Conservation (phyloP, 2,113 vertebrate genomes). For the Bufo gargarizans region DNA sequence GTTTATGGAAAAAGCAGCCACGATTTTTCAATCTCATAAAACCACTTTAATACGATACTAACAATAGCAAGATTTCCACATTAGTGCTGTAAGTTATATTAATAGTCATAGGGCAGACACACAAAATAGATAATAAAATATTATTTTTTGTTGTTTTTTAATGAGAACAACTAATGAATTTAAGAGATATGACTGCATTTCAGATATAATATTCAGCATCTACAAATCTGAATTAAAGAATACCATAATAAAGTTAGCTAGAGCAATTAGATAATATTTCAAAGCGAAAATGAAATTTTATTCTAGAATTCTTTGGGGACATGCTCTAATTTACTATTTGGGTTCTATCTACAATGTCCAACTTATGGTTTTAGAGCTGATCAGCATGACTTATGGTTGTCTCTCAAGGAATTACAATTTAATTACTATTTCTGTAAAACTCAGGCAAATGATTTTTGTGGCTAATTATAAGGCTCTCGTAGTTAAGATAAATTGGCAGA, state of each 20-base stretch:
- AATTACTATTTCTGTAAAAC: conserved; percentile 5
- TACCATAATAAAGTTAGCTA: conserved; percentile 22
- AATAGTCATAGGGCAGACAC: neutral
- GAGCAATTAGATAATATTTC: neutral
- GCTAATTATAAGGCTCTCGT: conserved; percentile 9
- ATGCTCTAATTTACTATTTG: conserved; percentile 22
- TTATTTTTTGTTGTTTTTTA: conserved; percentile 4
- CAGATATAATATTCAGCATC: neutral
- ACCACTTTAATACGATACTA: neutral
- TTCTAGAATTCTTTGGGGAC: neutral
- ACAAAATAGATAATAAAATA: neutral
- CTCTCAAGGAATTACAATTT: conserved; percentile 35
- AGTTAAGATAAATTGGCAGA: neutral
- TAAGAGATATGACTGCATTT: neutral
- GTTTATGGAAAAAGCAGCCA: too few relatives aligned
- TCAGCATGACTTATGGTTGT: conserved; percentile 16
- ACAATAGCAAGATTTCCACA: neutral
- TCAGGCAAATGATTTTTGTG: neutral
- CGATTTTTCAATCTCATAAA: neutral
- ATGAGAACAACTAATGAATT: neutral
- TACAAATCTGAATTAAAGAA: neutral
- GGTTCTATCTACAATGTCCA: neutral
- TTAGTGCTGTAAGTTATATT: neutral
- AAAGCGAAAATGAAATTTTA: conserved; percentile 12
- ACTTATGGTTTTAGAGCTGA: neutral